Evolutionary conservation across 2,113 vertebrate species (phyloP).

Genomic region (Thinocorus orbignyianus): DNA sequence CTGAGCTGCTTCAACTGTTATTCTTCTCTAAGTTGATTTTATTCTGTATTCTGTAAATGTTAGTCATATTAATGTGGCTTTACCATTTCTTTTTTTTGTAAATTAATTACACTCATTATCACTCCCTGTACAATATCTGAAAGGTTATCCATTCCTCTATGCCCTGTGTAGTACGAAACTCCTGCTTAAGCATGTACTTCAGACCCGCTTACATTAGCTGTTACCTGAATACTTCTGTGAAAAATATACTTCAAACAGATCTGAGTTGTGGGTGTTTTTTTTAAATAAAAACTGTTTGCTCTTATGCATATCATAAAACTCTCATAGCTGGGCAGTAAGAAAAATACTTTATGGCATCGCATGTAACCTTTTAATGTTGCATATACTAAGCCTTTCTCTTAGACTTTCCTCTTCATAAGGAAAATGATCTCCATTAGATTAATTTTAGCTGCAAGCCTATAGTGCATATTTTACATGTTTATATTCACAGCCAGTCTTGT

Average conservation of each 20-base stretch:
- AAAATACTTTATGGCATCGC: neutral
- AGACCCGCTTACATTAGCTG: neutral
- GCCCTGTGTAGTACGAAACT: neutral
- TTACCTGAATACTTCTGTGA: neutral
- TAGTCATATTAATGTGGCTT: neutral
- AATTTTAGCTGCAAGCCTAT: neutral
- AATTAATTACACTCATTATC: neutral
- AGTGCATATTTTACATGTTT: constrained; percentile 7
- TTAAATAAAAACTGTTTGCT: neutral
- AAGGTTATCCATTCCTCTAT: neutral
- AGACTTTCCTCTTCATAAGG: neutral
- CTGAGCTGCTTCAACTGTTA: neutral
- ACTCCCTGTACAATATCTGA: neutral
- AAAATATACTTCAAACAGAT: neutral
- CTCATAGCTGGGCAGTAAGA: neutral
- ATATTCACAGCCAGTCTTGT: neutral
- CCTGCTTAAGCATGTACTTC: neutral
- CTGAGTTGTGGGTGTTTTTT: neutral
- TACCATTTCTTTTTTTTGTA: neutral
- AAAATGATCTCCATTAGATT: neutral
- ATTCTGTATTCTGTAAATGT: neutral
- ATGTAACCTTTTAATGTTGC: neutral
- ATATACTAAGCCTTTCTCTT: neutral
- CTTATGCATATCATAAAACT: neutral
- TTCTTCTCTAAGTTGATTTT: neutral